These are phyloP conservation scores for Metallyticus violacea DNA, from an alignment of 2,888 invertebrate species.

Conservation along the genomic window DNA sequence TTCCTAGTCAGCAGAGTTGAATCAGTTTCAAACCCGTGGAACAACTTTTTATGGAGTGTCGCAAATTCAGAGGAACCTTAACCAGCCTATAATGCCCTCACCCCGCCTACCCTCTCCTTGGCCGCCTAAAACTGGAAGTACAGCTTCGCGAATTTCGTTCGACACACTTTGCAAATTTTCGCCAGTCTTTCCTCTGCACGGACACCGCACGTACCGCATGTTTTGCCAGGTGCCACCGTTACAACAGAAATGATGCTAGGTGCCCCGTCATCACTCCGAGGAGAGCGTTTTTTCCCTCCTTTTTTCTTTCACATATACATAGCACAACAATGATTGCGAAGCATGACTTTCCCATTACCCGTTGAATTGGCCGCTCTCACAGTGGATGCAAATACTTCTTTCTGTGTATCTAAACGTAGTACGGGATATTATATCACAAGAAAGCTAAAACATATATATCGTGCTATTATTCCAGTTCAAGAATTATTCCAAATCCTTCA, in stretches of 20 bases:
- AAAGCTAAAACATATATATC: no score
- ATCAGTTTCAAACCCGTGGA: conserved; percentile 52
- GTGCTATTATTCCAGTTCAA: no score
- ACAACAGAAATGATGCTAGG: background rate
- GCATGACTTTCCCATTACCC: background rate
- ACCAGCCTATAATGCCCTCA: conserved; percentile 26
- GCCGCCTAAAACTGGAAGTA: conserved; percentile 33
- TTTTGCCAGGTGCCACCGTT: background rate
- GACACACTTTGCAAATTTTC: conserved; percentile 7
- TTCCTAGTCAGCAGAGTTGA: conserved; percentile 21
- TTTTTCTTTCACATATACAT: background rate
- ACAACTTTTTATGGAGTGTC: conserved; percentile 61
- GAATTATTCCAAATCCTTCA: no score
- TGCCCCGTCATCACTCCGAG: background rate
- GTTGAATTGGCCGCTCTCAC: background rate
- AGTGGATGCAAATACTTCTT: background rate
- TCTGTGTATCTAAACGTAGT: no score
- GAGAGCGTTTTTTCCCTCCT: background rate
- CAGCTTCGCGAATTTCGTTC: conserved; percentile 24
- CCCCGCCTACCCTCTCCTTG: conserved; percentile 34
- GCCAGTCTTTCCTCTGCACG: background rate
- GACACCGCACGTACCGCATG: background rate
- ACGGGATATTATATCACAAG: no score
- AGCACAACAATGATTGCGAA: background rate
- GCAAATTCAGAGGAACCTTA: conserved; percentile 60